Evolutionary conservation across 2,797 vertebrate species (phyloP).

Genomic region (Menidia menidia): DNA sequence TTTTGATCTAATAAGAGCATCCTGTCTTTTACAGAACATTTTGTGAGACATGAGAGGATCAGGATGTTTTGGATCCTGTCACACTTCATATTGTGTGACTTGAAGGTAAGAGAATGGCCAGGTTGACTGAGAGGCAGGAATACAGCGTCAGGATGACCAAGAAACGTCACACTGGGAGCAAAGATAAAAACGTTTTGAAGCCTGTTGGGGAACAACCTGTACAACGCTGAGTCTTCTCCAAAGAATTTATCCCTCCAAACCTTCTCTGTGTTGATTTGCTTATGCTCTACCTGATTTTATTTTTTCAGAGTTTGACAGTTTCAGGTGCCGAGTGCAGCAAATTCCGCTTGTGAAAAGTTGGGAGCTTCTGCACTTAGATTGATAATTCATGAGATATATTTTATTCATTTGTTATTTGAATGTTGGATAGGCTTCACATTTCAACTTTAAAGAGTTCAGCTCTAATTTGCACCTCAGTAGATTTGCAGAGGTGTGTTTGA

Average conservation of each 20-base stretch:
- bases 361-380: background rate
- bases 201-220: background rate
- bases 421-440: constrained; percentile 8
- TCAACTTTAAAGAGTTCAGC: constrained; percentile 11
- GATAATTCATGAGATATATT: constrained; percentile 25
- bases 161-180: too few relatives aligned
- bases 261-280: background rate
- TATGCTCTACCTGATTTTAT: background rate
- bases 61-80: background rate
- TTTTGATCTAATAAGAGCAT: background rate
- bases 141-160: too few relatives aligned
- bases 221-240: too few relatives aligned
- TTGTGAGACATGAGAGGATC: background rate
- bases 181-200: background rate
- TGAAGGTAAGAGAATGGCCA: background rate
- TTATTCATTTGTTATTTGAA: constrained; percentile 34
- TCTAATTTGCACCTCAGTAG: constrained; percentile 20
- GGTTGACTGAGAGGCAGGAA: background rate
- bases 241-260: too few relatives aligned
- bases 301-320: background rate
- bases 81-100: background rate
- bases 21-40: background rate
- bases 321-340: background rate
- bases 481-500: constrained; percentile 26
- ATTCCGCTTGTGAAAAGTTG: background rate